These are phyloP conservation scores for Vidua macroura DNA, from an alignment of 2,113 vertebrate species.

Conservation along the genomic window DNA sequence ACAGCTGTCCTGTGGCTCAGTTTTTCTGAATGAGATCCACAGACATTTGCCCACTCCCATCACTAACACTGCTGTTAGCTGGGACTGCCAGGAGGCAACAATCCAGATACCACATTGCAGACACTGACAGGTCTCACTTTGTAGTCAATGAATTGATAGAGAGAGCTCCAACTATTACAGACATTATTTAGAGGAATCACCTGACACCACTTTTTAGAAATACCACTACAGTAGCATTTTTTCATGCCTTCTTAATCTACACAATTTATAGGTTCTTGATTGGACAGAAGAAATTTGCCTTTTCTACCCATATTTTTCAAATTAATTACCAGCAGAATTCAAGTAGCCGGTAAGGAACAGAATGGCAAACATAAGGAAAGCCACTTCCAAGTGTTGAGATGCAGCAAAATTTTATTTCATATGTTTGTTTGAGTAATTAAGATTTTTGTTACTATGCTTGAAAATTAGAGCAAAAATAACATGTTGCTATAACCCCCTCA, in stretches of 20 bases:
- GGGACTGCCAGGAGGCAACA: background rate
- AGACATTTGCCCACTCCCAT: background rate
- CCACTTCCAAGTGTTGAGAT: background rate
- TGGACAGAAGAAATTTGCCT: background rate
- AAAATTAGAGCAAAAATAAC: background rate
- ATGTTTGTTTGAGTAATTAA: background rate
- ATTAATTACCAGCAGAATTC: background rate
- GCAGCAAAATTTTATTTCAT: background rate
- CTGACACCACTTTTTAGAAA: background rate
- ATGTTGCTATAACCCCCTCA: background rate
- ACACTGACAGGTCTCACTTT: accelerated
- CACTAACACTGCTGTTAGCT: background rate
- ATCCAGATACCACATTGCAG: background rate
- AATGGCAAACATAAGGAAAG: background rate
- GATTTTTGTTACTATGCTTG: background rate
- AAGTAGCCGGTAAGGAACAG: background rate
- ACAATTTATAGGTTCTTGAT: background rate
- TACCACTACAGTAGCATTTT: background rate
- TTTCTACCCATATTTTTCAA: background rate
- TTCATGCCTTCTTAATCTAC: background rate
- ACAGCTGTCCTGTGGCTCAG: background rate
- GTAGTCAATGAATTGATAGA: background rate
- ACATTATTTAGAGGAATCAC: background rate
- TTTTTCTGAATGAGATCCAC: background rate
- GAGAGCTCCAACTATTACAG: background rate